These are phyloP conservation scores for Tetropium fuscum DNA, from an alignment of 2,888 invertebrate genomes.

Conservation along the genomic window DNA sequence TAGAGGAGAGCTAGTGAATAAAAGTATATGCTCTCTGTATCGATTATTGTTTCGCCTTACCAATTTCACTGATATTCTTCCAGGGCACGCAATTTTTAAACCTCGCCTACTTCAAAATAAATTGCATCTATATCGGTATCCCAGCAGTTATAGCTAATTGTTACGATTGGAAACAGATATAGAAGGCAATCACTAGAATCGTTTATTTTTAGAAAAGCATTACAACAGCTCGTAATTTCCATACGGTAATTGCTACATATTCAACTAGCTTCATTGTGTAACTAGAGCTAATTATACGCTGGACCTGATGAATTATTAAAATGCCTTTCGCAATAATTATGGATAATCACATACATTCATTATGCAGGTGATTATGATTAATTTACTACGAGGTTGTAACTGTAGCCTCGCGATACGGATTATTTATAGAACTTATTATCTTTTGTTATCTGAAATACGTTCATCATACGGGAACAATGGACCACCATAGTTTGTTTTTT, in stretches of 20 bases:
- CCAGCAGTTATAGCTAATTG: no score
- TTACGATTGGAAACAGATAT: constrained; percentile 11
- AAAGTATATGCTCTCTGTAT: no score
- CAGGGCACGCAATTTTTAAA: no score
- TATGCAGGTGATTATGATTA: constrained; percentile 32
- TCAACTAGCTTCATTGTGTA: constrained; percentile 43
- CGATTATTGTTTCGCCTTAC: no score
- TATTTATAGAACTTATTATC: constrained; percentile 18
- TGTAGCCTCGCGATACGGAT: constrained; percentile 5
- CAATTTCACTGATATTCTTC: no score
- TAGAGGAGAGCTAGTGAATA: no score
- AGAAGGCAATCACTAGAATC: constrained; percentile 23
- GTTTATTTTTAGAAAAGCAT: constrained; percentile 37
- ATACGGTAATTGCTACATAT: constrained; percentile 38
- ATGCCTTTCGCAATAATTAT: constrained; percentile 37
- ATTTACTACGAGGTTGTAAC: constrained; percentile 22
- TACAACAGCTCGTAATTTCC: constrained; percentile 35
- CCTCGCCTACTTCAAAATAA: no score
- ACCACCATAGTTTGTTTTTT: background rate
- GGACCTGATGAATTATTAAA: constrained; percentile 46
- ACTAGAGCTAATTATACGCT: constrained; percentile 44
- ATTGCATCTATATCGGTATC: no score
- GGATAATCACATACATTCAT: constrained; percentile 32
- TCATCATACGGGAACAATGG: constrained; percentile 8
- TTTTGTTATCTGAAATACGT: background rate